Conservation (phyloP, 2,797 vertebrate genomes). For the Sebastolobus altivelis region DNA sequence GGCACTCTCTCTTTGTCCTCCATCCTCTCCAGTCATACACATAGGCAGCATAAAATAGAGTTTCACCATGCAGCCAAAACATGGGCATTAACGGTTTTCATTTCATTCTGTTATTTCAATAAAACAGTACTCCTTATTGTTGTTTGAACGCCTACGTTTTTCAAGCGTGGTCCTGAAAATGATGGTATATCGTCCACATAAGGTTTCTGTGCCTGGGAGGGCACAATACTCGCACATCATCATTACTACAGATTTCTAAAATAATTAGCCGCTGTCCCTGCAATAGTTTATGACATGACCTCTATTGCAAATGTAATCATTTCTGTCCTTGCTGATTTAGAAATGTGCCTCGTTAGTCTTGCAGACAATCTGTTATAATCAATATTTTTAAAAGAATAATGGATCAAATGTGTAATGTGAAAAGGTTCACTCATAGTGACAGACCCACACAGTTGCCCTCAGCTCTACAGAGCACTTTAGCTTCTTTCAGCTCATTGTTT, state of each 20-base stretch:
- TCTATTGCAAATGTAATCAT: background rate
- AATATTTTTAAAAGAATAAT: background rate
- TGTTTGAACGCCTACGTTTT: constrained; percentile 1
- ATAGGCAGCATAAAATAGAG: constrained; percentile 22
- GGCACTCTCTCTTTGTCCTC: constrained; percentile 31
- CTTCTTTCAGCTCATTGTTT: background rate
- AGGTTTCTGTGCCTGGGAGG: constrained; percentile 14
- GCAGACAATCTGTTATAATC: background rate
- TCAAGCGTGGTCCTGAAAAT: constrained; percentile 9
- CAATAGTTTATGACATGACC: background rate
- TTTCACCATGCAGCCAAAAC: constrained; percentile 27
- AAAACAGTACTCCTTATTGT: background rate
- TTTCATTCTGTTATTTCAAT: constrained; percentile 24
- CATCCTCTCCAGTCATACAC: constrained; percentile 33
- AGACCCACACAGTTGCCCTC: background rate
- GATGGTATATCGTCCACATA: background rate
- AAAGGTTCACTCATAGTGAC: background rate
- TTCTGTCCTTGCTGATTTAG: background rate
- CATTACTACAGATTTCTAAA: constrained; percentile 1
- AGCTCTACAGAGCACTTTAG: background rate
- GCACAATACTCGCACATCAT: background rate
- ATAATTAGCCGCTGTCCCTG: background rate
- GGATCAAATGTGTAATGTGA: background rate
- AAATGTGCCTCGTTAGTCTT: background rate
- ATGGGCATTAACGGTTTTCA: constrained; percentile 31